A percentile compares a stretch with the other conserved stretches of the same genome.
These are phyloP conservation scores for Lutjanus campechanus DNA, from an alignment of 2,797 vertebrate species.

Conservation along the genomic window DNA sequence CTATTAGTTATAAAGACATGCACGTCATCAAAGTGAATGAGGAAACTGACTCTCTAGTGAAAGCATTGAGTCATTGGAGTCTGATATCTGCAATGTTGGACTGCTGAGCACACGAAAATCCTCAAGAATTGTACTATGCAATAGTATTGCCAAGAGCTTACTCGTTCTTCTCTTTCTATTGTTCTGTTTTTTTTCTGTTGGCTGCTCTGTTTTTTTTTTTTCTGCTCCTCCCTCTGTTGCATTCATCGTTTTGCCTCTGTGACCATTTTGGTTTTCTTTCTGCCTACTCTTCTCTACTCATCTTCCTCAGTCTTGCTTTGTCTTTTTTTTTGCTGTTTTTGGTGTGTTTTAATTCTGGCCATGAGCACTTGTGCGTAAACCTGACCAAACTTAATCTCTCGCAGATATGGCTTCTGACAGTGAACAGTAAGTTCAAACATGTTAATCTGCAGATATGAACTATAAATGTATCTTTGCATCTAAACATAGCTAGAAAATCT, in stretches of 20 bases:
- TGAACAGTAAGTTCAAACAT: no score
- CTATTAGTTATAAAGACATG: conserved; percentile 1
- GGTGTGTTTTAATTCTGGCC: neutral
- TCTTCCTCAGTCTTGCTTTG: no score
- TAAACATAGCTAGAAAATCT: no score
- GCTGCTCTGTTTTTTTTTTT: neutral
- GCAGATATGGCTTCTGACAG: no score
- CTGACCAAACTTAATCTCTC: neutral
- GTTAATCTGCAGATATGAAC: no score
- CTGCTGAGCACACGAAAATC: conserved; percentile 11
- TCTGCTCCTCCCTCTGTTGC: neutral
- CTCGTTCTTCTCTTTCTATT: neutral
- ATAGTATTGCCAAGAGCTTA: neutral
- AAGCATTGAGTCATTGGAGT: neutral
- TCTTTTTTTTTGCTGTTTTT: no score
- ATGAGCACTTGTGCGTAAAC: neutral
- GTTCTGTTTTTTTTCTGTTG: neutral
- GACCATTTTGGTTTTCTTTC: neutral
- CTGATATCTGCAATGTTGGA: conserved; percentile 6
- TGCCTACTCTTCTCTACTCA: neutral
- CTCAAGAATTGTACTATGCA: neutral
- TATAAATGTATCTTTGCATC: no score
- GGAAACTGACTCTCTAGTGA: neutral
- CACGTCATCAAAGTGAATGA: conserved; percentile 26
- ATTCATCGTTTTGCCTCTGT: neutral